Conservation (phyloP, 1,140 invertebrate genomes). For the Drosophila sp. region DNA sequence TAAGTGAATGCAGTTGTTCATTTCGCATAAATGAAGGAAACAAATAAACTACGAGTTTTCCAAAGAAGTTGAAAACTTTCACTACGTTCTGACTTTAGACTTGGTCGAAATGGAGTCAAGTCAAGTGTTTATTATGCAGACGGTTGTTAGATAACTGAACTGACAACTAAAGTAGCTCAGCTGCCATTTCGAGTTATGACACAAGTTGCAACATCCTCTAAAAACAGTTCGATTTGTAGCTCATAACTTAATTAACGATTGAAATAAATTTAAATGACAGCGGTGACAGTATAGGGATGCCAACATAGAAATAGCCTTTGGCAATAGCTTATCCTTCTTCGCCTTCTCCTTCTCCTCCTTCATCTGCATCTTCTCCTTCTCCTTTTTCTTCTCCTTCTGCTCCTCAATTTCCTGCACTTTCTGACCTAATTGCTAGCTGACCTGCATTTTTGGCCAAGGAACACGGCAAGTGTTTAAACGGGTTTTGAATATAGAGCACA, state of each 20-base stretch:
- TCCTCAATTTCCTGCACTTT: conserved; percentile 8
- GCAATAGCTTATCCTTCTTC: neutral
- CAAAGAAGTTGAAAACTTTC: conserved; percentile 1
- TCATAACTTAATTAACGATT: conserved; percentile 63
- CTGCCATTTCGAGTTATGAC: neutral
- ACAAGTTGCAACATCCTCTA: conserved; percentile 3
- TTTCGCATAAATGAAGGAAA: neutral
- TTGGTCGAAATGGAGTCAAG: neutral
- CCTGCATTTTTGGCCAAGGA: conserved; percentile 60
- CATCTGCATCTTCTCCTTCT: conserved; percentile 1
- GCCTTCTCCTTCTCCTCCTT: neutral
- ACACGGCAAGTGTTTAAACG: conserved; percentile 41
- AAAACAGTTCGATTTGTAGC: conserved; percentile 17
- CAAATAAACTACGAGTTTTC: neutral
- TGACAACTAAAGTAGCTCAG: conserved; percentile 7
- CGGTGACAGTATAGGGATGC: conserved; percentile 8
- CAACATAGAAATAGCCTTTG: conserved; percentile 2
- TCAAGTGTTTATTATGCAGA: neutral
- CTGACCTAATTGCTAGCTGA: conserved; percentile 73
- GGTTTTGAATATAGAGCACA: conserved; percentile 4
- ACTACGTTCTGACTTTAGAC: conserved; percentile 5
- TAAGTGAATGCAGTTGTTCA: no score
- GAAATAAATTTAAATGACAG: conserved; percentile 20
- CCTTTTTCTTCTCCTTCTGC: neutral
- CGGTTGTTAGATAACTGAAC: neutral